These are phyloP conservation scores for Argopecten irradians DNA, from an alignment of 1,140 invertebrate species.

Conservation along the genomic window DNA sequence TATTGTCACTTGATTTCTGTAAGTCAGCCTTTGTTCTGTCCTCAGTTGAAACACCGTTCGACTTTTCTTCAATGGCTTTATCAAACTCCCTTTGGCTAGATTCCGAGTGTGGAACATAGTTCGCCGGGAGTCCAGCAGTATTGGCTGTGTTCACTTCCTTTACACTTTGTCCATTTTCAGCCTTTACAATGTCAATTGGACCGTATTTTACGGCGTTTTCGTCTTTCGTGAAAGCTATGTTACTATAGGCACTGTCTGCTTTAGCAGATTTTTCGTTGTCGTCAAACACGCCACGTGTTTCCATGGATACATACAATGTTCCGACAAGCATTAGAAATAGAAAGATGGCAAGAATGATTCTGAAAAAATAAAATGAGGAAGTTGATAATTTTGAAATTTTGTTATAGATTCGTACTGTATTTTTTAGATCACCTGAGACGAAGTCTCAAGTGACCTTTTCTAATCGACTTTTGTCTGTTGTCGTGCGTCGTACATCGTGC, in stretches of 20 bases:
- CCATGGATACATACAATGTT: conserved; percentile 48
- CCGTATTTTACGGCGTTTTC: background rate
- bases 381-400: too few relatives aligned
- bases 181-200: background rate
- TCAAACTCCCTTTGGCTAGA: background rate
- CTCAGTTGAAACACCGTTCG: background rate
- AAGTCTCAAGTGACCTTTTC: too few relatives aligned
- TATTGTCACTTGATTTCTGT: background rate
- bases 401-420: too few relatives aligned
- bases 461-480: too few relatives aligned
- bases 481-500: too few relatives aligned
- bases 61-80: background rate
- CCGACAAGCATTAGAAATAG: conserved; percentile 37
- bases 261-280: background rate
- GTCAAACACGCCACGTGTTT: conserved; percentile 19
- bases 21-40: background rate
- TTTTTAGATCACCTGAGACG: too few relatives aligned
- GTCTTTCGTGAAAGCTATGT: background rate
- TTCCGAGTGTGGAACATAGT: background rate
- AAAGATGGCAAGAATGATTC: conserved; percentile 42
- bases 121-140: background rate
- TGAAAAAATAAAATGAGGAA: conserved; percentile 19
- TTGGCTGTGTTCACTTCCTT: background rate
- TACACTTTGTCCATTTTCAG: background rate
- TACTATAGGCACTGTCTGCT: background rate